A percentile compares a stretch with the other conserved stretches of the same genome.
Conservation (phyloP, 2,113 vertebrate genomes). For the Pandion haliaetus region DNA sequence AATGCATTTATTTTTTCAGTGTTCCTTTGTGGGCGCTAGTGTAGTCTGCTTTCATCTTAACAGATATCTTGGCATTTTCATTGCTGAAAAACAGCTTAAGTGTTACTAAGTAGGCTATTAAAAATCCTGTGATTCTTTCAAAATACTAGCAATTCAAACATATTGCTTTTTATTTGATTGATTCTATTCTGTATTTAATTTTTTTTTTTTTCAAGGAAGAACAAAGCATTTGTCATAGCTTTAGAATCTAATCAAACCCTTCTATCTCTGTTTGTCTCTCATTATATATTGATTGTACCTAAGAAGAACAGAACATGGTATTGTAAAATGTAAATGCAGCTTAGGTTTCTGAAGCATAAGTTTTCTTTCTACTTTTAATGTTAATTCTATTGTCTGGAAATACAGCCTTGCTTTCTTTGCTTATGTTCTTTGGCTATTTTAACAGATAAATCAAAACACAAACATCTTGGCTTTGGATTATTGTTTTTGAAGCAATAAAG, state of each 20-base stretch:
- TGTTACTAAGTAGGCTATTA: not conserved
- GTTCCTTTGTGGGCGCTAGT: not conserved
- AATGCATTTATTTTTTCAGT: not conserved
- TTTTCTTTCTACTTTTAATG: not conserved
- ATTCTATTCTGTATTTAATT: not conserved
- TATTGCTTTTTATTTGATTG: not conserved
- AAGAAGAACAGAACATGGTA: not conserved
- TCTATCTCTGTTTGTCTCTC: not conserved
- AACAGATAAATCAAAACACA: not conserved
- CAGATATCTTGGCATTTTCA: not conserved
- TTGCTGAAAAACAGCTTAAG: not conserved
- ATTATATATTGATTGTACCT: not conserved
- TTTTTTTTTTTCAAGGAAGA: not conserved
- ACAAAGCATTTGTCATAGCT: not conserved
- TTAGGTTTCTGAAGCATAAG: not conserved
- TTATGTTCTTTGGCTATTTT: not conserved
- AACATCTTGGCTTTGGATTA: not conserved
- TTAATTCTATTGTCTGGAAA: not conserved
- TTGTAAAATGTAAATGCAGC: not conserved
- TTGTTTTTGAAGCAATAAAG: not conserved
- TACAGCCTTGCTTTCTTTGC: not conserved
- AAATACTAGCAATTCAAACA: not conserved
- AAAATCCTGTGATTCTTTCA: not conserved
- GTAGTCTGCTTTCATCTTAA: not conserved
- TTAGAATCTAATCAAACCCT: not conserved